Evolutionary conservation across 2,888 invertebrate species (phyloP).

Genomic region (Teleiodes luculella): DNA sequence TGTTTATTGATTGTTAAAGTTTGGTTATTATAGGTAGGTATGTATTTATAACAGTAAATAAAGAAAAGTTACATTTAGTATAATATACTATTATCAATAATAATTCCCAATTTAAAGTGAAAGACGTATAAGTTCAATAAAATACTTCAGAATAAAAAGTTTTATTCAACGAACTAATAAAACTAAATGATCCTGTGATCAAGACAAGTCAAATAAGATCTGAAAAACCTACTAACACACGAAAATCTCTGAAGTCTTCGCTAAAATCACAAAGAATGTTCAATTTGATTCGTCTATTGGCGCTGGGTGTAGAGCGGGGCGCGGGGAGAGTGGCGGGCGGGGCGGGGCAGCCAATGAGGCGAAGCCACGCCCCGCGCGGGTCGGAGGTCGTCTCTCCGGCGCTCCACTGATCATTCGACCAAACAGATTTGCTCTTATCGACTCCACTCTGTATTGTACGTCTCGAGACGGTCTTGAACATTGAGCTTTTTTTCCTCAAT

Average conservation of each 20-base stretch:
- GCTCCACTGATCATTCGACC: slow-evolving; percentile 5
- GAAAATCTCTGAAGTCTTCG: background rate
- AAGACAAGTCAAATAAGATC: too few species aligned
- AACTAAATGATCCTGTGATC: too few species aligned
- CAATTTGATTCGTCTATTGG: slow-evolving; percentile 3
- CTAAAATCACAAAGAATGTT: background rate
- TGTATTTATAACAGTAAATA: too few species aligned
- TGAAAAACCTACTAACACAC: too few species aligned
- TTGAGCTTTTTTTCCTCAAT: background rate
- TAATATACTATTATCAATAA: too few species aligned
- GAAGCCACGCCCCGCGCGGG: slow-evolving; percentile 74
- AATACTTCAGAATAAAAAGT: too few species aligned
- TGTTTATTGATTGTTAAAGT: too few species aligned
- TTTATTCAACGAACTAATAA: too few species aligned
- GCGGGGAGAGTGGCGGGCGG: slow-evolving; percentile 49
- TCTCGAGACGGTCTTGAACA: background rate
- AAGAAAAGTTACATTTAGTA: too few species aligned
- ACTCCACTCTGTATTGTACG: background rate
- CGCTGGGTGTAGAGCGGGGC: slow-evolving; percentile 30
- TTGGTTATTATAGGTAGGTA: too few species aligned
- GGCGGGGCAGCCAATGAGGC: slow-evolving; percentile 65
- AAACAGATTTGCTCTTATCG: background rate
- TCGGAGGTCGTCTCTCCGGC: slow-evolving; percentile 55
- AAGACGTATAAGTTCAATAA: too few species aligned
- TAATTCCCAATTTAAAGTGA: too few species aligned